A percentile compares a stretch with the other conserved stretches of the same genome.
These are phyloP conservation scores for Galeruca laticollis DNA, from an alignment of 2,888 invertebrate genomes.

Conservation along the genomic window DNA sequence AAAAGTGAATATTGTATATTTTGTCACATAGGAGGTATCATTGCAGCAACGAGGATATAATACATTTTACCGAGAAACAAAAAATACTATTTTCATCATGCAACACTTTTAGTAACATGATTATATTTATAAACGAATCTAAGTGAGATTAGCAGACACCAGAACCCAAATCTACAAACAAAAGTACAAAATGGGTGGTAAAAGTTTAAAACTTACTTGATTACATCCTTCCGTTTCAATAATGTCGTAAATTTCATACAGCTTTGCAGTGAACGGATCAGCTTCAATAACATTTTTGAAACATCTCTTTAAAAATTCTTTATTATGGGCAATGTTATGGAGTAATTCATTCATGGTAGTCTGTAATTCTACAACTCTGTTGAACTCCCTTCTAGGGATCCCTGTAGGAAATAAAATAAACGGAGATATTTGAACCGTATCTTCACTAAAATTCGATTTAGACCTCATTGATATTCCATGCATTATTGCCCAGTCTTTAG, in stretches of 20 bases:
- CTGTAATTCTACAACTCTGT: slow-evolving; percentile 80
- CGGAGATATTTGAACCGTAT: slow-evolving; percentile 81
- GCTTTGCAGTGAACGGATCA: slow-evolving; percentile 86
- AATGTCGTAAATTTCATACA: slow-evolving; percentile 87
- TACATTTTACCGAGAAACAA: no score
- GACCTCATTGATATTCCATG: slow-evolving; percentile 86
- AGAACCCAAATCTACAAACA: neutral
- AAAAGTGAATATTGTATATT: no score
- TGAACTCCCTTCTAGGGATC: slow-evolving; percentile 81
- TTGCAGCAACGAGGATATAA: no score
- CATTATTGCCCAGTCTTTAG: slow-evolving; percentile 88
- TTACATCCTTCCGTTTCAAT: slow-evolving; percentile 81
- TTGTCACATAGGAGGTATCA: no score
- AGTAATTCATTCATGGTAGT: slow-evolving; percentile 82
- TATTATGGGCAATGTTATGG: slow-evolving; percentile 85
- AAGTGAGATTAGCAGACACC: neutral
- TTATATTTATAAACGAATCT: neutral
- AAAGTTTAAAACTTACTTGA: slow-evolving; percentile 74
- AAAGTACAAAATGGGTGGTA: neutral
- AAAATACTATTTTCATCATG: no score
- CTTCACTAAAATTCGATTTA: slow-evolving; percentile 74
- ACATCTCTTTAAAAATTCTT: slow-evolving; percentile 79
- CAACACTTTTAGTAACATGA: no score
- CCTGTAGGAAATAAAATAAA: slow-evolving; percentile 83
- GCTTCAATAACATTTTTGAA: slow-evolving; percentile 85